These are phyloP conservation scores for Leptinotarsa undecemlineata DNA, from an alignment of 1,140 invertebrate species.

Conservation along the genomic window DNA sequence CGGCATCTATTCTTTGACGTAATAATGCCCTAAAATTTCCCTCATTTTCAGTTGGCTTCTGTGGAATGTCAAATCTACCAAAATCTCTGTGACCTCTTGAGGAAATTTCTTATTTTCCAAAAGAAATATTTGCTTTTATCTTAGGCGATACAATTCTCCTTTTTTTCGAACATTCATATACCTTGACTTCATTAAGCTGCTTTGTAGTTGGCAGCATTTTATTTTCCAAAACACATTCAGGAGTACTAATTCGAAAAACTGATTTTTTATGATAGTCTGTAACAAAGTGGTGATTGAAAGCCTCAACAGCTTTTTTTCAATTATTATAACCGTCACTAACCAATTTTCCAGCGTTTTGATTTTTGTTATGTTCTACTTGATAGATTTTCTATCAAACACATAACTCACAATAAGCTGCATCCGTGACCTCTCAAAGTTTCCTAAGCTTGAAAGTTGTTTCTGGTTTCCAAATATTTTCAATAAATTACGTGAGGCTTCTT, in stretches of 20 bases:
- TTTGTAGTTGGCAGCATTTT: no score
- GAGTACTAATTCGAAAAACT: neutral
- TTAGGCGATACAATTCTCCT: neutral
- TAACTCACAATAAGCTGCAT: no score
- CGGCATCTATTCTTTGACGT: conserved; percentile 9
- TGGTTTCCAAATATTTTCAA: no score
- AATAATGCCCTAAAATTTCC: conserved; percentile 20
- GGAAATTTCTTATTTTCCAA: conserved; percentile 21
- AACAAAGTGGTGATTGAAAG: neutral
- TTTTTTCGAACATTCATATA: neutral
- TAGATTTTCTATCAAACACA: no score
- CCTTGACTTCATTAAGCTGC: neutral
- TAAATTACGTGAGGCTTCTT: no score
- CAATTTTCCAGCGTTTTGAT: neutral
- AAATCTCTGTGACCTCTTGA: conserved; percentile 17
- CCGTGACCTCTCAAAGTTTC: no score
- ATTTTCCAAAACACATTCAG: neutral
- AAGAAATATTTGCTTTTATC: conserved; percentile 18
- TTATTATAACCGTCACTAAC: neutral
- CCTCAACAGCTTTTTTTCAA: neutral
- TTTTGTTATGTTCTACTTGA: no score
- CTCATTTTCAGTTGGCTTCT: conserved; percentile 11
- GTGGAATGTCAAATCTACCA: neutral
- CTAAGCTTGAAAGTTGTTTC: no score
- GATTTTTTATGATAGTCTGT: neutral